phyloP scores from a whole-genome alignment of 2,113 vertebrate species.

The Alaudala cheleensis region DNA sequence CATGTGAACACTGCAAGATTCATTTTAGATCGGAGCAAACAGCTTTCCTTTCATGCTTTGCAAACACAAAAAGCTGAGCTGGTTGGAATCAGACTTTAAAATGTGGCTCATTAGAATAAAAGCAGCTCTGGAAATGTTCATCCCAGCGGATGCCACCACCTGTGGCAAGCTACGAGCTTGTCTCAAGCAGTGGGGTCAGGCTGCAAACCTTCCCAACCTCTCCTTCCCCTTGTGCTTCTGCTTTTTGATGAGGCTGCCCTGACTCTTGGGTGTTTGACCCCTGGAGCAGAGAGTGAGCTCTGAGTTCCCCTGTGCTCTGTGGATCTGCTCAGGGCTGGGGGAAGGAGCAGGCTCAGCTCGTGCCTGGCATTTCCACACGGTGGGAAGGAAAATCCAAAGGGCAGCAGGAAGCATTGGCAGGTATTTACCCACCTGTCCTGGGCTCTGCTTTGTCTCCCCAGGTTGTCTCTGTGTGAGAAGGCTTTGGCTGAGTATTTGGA shows the following conservation, averaged over 20 bases:
- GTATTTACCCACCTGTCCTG: background rate
- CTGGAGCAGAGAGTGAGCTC: background rate
- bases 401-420: background rate
- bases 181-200: background rate
- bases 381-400: background rate
- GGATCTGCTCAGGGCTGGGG: background rate
- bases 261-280: background rate
- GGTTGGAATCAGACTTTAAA: conserved; percentile 35
- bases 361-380: background rate
- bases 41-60: conserved; percentile 8
- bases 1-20: conserved; percentile 1
- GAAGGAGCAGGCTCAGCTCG: background rate
- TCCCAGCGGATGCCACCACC: background rate
- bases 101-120: background rate
- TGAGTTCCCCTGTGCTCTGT: background rate
- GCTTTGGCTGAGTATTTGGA: conserved; percentile 93
- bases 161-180: background rate
- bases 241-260: background rate
- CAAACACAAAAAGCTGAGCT: conserved; percentile 19
- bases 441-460: conserved; percentile 59
- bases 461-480: conserved; percentile 92
- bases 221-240: background rate
- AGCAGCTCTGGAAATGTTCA: background rate
- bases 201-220: background rate
- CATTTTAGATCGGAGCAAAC: background rate